phyloP scores from a whole-genome alignment of 2,113 vertebrate species.

The Scomber colias region DNA sequence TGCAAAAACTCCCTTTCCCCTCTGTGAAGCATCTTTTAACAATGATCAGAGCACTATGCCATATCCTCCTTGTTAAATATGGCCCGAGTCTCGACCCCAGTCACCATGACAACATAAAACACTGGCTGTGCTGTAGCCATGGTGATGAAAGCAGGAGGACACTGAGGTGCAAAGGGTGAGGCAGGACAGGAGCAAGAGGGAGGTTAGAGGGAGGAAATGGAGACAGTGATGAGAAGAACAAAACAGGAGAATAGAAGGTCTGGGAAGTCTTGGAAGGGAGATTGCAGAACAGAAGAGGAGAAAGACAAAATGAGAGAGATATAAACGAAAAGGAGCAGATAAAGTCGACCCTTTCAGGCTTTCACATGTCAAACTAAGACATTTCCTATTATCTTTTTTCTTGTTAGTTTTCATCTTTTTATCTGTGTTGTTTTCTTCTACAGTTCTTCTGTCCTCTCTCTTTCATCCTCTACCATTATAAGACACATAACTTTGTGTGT shows the following conservation, averaged over 20 bases:
- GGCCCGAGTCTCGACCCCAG: constrained; percentile 53
- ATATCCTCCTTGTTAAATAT: constrained; percentile 50
- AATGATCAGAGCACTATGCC: constrained; percentile 47
- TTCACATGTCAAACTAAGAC: not conserved
- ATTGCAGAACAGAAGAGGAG: not conserved
- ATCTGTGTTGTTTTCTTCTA: not conserved
- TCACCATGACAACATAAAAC: constrained; percentile 65
- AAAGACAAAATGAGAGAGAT: not conserved
- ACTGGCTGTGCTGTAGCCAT: constrained; percentile 58
- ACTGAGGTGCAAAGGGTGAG: constrained; percentile 36
- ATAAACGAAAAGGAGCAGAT: not conserved
- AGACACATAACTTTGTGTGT: not conserved
- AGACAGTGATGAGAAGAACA: not conserved
- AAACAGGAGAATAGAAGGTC: not conserved
- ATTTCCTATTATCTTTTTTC: not conserved
- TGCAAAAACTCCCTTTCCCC: not conserved
- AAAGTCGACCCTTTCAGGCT: not conserved
- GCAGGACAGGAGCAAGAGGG: constrained; percentile 26
- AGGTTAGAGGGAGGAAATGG: not conserved
- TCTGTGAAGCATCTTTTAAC: not conserved
- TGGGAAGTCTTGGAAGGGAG: not conserved
- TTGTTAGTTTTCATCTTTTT: not conserved
- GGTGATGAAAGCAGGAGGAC: constrained; percentile 61
- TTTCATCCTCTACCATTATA: not conserved
- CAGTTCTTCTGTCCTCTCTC: not conserved